Evolutionary conservation across 2,888 invertebrate genomes (phyloP), one percentile per base, ranked within the genome.

Genomic region (Drosophila acutilabella): DNA sequence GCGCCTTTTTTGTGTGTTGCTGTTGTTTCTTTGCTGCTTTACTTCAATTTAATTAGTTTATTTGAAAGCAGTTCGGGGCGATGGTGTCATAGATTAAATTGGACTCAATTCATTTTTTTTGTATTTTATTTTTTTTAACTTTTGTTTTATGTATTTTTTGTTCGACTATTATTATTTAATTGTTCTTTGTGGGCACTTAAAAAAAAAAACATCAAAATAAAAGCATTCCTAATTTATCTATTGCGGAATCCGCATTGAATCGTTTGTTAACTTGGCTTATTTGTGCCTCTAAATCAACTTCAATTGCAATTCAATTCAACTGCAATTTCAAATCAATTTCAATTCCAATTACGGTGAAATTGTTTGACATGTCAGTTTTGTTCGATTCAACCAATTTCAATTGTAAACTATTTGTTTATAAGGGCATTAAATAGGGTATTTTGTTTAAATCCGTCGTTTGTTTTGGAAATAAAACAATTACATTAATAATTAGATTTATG

Each of bases 31-130:
- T 69, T 54, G 74, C 59, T 64, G 64, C 77, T 79, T 78, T 80
- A 73, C 84, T 78, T 83, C 84, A 86, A 87, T 83, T 83, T 88
- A 83, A 83, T 83, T 88, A 83, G 83, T 88, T 83, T 88, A 89
- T 83, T 83, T 87, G 83, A 88, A 83, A 89, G 89, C 87, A 81
- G 87, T 83, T 83, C 71, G 71, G 84, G 79, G 79, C 87, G 89
- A 88, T 83, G 89, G 83, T 88, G 81, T 88, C 88, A 88, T 81
- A 83, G 89, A 88, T 88, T 88, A 88, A 86, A 88, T 82, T 69
- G 69, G 58, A 64, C 64, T 78, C 78, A 67, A 81, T 74, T 80
- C 71, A 58, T 59, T 70, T 72, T 68, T 67, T 54, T 33, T 56
- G n/a, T 45, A 60, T 56, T 16, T 36, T 51, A 42, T 54, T 64